Evolutionary conservation across 2,113 vertebrate genomes (phyloP), one percentile per base, ranked within the genome.

Genomic region (Malurus melanocephalus): DNA sequence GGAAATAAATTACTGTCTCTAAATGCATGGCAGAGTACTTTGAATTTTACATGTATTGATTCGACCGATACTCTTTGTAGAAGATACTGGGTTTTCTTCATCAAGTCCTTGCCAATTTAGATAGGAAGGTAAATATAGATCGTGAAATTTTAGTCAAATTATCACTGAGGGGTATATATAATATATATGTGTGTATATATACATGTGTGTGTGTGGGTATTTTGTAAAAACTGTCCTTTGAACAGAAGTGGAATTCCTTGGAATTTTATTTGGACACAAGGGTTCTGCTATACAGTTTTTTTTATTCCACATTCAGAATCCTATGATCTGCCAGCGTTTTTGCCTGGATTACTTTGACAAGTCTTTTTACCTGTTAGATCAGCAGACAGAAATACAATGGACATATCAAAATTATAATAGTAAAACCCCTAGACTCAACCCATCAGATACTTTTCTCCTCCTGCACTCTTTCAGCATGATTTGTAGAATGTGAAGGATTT

Each of bases 401-500:
- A 38, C 6, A 69, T 66, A 49, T 0, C 38, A 57, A 69, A 90
- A 80, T 46, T 13, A 17, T 33, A 59, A 26, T 7, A 33, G 13
- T 27, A 26, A n/a, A 53, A 11, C 21, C 33, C 24, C 22, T 12
- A 26, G 38, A 22, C n/a, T 6, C 9, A 61, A 28, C 18, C 46
- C 53, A 43, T 79, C 38, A 48, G 51, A 20, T 65, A 35, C 14
- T 26, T 85, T 71, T 80, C 19, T 87, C 38, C 43, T 94, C 23
- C 26, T 32, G 8, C 80, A 51, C 23, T 72, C n/a, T 90, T 73
- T 71, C 40, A 79, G 72, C 49, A 19, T 27, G 32, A 46, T 81
- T 46, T 78, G 52, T 62, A 81, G 19, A 80, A 84, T 48, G 55
- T 35, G 52, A 52, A 82, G 85, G 80, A 75, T 56, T 88, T 89